Evolutionary conservation across 2,113 vertebrate species (phyloP), one percentile per base, ranked within the genome.

Genomic region (Ceyx cyanopectus): DNA sequence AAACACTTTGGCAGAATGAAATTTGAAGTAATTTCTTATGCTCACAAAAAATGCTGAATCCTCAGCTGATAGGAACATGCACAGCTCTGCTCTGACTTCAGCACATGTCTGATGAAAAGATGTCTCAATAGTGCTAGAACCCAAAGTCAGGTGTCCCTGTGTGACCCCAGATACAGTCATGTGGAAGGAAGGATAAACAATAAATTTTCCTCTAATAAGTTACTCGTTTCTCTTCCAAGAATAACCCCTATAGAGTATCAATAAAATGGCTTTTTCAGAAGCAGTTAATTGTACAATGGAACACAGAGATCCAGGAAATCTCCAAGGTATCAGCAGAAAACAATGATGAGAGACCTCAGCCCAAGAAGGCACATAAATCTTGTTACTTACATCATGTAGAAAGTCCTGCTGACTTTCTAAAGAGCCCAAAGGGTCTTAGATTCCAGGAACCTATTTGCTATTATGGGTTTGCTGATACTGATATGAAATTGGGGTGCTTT

Each of bases 381-480:
- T 40, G 10, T 43, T 58, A 75, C 62, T 67, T 91, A 30, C 54
- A 92, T 65, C 87, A 63, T n/a, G 51, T 83, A 79, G 51, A 57
- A 89, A 73, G 40, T 94, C 82, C 79, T 87, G 85, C 58, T 92
- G 85, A 26, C 63, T 79, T 51, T 57, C 74, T 76, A 5, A 92
- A 92, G 84, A 80, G 78, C 70, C 86, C 89, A 82, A 16, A 87
- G 67, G 20, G 23, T 43, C 75, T 77, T 41, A 34, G 29, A 57
- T 93, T 84, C 91, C 78, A 89, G 87, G 94, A 92, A 96, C 79
- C 10, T 40, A 3, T 78, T 90, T 70, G 72, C n/a, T 87, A 21
- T 69, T 45, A 51, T 11, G 41, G 6, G 8, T 66, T 81, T 86
- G 51, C 37, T 90, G 70, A 61, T 27, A 22, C 2, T 54, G 62